Evolutionary conservation across 2,797 vertebrate species (phyloP), one percentile per base, ranked within the genome.

Genomic region (Enteromius argenteus): DNA sequence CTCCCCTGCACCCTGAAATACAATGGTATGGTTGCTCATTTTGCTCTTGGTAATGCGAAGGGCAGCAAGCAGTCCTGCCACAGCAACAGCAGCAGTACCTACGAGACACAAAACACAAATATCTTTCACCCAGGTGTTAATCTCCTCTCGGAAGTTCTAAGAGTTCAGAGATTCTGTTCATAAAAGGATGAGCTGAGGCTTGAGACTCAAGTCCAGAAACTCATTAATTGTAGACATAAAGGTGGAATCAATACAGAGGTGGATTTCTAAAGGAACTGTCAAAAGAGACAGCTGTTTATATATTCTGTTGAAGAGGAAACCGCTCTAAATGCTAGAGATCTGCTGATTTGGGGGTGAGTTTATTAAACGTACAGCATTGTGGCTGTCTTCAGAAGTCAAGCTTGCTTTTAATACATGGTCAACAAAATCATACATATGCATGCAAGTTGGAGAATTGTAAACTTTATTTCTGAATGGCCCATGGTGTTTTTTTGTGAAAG

Each of bases 1-100:
- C 96, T 99, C 98, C 72, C 98, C 98, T 87, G 98, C 98, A 86
- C 98, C 98, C 92, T 99, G 98, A 92, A 99, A 99, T 51, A 99
- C 90, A 8, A 99, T 89, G 30, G 93, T 99, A 72, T 99, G 98
- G 91, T 99, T 96, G 1, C 93, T 95, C 90, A 99, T 95, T 90
- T 94, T 98, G 94, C 94, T 98, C 91, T 95, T 95, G 88, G 97
- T 99, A 93, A 99, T 94, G 67, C 96, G 96, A 58, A 99, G 95
- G 82, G 97, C 96, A 35, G 97, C 96, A 67, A 99, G 93, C 64
- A 99, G 96, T 73, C 98, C 98, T 5, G 98, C 98, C 64, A 99
- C 96, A 1, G 98, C 98, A 49, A 99, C 98, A 17, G 98, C 95
- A 19, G 98, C 98, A 60, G 98, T 99, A 85, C 98, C 98, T 99